phyloP scores from a whole-genome alignment of 2,113 vertebrate species.

The Charina bottae region DNA sequence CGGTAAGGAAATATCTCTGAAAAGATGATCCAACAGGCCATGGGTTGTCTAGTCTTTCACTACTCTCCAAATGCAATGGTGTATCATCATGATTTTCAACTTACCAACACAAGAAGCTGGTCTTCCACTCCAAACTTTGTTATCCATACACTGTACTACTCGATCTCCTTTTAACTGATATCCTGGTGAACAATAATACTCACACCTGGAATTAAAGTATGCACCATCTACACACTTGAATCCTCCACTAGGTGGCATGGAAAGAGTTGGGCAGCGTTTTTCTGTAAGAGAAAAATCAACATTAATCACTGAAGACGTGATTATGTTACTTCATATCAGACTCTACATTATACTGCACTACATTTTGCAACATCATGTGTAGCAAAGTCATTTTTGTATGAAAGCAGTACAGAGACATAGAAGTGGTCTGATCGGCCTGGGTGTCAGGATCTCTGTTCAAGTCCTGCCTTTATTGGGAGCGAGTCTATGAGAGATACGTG shows the following conservation, averaged over 20 bases:
- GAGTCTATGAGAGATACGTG: too few relatives aligned
- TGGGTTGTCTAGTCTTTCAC: too few relatives aligned
- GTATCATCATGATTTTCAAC: constrained; percentile 61
- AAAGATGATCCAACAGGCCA: too few relatives aligned
- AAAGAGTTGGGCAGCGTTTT: constrained; percentile 85
- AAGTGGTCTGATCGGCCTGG: background rate
- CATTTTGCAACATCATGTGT: background rate
- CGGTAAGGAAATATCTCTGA: too few relatives aligned
- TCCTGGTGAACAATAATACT: constrained; percentile 92
- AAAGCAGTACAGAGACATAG: background rate
- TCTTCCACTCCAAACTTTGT: constrained; percentile 84
- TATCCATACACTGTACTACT: constrained; percentile 86
- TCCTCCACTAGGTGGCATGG: constrained; percentile 88
- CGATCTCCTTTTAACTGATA: constrained; percentile 88
- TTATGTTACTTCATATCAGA: background rate
- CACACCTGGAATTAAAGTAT: constrained; percentile 94
- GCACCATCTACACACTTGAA: constrained; percentile 93
- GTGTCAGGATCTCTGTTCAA: too few relatives aligned
- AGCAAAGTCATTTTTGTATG: background rate
- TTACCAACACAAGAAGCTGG: constrained; percentile 87
- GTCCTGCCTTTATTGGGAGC: too few relatives aligned
- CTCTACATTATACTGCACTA: background rate
- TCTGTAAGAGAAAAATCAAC: constrained; percentile 73
- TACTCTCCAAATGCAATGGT: background rate
- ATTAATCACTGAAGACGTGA: background rate